Evolutionary conservation across 1,140 invertebrate species (phyloP).

Genomic region (Megathymus violae): DNA sequence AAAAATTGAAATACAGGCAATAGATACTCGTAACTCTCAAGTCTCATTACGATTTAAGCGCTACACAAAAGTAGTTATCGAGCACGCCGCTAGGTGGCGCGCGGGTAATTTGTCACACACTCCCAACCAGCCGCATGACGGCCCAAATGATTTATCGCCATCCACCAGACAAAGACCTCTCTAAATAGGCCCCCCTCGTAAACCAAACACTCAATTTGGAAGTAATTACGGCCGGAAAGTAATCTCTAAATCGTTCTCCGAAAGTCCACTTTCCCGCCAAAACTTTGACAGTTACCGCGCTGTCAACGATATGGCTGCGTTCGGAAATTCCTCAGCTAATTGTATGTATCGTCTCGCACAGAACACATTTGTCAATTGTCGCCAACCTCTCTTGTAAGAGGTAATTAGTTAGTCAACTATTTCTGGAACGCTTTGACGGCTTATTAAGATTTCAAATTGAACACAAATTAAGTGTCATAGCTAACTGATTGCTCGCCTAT

Average conservation of each 20-base stretch:
- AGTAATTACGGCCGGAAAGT: slow-evolving; percentile 64
- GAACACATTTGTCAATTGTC: slow-evolving; percentile 81
- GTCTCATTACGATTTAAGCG: slow-evolving; percentile 7
- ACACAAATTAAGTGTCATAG: slow-evolving; percentile 79
- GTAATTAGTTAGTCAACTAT: slow-evolving; percentile 76
- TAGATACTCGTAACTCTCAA: no score
- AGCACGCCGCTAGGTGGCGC: slow-evolving; percentile 55
- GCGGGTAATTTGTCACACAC: slow-evolving; percentile 76
- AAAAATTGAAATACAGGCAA: no score
- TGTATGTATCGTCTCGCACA: slow-evolving; percentile 70
- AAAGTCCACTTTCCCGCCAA: slow-evolving; percentile 67
- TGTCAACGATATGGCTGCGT: slow-evolving; percentile 59
- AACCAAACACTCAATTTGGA: slow-evolving; percentile 74
- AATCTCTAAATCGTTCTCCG: slow-evolving; percentile 54
- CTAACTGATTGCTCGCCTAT: slow-evolving; percentile 71
- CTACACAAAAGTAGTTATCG: slow-evolving; percentile 39
- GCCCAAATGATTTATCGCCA: slow-evolving; percentile 73
- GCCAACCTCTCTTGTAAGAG: slow-evolving; percentile 63
- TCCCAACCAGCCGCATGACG: slow-evolving; percentile 66
- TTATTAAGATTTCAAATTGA: slow-evolving; percentile 81
- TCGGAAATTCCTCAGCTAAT: slow-evolving; percentile 73
- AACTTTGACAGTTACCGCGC: slow-evolving; percentile 53
- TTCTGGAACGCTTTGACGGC: slow-evolving; percentile 79
- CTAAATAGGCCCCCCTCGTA: slow-evolving; percentile 71
- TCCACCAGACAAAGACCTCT: slow-evolving; percentile 72